Evolutionary conservation across 2,797 vertebrate species (phyloP).

Genomic region (Lithobates pipiens): DNA sequence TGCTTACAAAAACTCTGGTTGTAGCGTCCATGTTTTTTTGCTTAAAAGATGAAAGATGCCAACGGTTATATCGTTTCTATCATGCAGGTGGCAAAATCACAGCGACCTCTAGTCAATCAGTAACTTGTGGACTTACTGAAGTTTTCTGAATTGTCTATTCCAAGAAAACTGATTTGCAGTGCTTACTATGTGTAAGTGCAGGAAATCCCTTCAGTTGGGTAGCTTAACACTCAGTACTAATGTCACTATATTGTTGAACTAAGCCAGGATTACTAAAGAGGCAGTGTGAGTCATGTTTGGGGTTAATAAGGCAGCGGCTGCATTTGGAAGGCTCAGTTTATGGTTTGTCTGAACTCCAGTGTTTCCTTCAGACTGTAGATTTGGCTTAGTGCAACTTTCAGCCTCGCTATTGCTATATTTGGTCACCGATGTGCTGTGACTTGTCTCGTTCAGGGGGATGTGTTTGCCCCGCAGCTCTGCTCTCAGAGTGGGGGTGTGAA

Average conservation of each 20-base stretch:
- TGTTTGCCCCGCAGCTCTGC: constrained; percentile 42
- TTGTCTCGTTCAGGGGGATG: constrained; percentile 48
- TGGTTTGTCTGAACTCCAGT: constrained; percentile 31
- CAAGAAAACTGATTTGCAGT: not conserved
- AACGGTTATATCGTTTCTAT: too few relatives aligned
- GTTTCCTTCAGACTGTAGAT: constrained; percentile 24
- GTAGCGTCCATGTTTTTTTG: too few relatives aligned
- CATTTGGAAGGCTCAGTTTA: constrained; percentile 13
- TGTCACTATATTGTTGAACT: constrained; percentile 1
- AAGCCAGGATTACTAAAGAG: not conserved
- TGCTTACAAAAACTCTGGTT: too few relatives aligned
- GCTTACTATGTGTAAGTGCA: constrained; percentile 5
- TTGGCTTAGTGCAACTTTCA: constrained; percentile 14
- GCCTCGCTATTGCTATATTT: constrained; percentile 45
- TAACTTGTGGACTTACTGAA: not conserved
- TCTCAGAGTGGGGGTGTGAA: constrained; percentile 25
- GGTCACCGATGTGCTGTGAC: constrained; percentile 55
- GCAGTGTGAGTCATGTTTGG: constrained; percentile 25
- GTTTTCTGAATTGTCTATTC: not conserved
- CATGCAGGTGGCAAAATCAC: too few relatives aligned
- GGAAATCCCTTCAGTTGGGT: constrained; percentile 20
- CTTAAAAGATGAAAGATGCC: too few relatives aligned
- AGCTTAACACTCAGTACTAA: not conserved
- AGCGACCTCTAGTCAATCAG: not conserved
- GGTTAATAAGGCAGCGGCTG: constrained; percentile 21